Conservation (phyloP, 1,140 invertebrate genomes). For the Diachasmimorpha longicaudata region DNA sequence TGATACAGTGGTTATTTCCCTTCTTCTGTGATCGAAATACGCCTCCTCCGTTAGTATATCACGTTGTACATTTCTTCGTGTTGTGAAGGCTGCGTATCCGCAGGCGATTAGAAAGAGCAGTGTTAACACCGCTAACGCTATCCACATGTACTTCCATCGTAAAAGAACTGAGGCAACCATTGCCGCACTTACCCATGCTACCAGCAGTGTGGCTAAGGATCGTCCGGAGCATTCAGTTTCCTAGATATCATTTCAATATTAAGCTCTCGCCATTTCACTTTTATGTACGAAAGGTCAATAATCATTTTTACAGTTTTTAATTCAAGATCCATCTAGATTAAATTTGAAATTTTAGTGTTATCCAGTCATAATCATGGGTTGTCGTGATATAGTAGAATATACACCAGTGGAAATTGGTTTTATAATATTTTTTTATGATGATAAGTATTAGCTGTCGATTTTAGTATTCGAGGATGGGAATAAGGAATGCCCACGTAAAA, state of each 20-base stretch:
- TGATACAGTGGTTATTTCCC: constrained; percentile 39
- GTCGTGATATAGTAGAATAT: not conserved
- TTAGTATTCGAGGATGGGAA: too few relatives aligned
- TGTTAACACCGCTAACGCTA: constrained; percentile 45
- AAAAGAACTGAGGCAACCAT: constrained; percentile 46
- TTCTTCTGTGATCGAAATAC: constrained; percentile 19
- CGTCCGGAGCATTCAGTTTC: constrained; percentile 41
- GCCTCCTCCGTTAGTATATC: constrained; percentile 12
- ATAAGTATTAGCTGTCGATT: too few relatives aligned
- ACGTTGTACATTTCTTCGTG: constrained; percentile 26
- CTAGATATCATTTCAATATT: not conserved
- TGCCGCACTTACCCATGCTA: constrained; percentile 46
- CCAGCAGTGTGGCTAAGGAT: constrained; percentile 44
- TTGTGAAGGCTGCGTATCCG: constrained; percentile 41
- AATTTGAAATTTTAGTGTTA: too few relatives aligned
- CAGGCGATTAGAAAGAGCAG: constrained; percentile 46
- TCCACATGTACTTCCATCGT: constrained; percentile 51
- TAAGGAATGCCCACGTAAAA: too few relatives aligned
- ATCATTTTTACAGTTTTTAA: too few relatives aligned
- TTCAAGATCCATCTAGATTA: too few relatives aligned
- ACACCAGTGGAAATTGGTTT: too few relatives aligned
- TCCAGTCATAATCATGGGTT: too few relatives aligned
- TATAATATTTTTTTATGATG: too few relatives aligned
- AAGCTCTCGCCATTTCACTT: not conserved
- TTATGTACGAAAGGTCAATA: too few relatives aligned